Base-by-base conservation (phyloP, 2,888 invertebrate species). In the Eulithis testata region DNA sequence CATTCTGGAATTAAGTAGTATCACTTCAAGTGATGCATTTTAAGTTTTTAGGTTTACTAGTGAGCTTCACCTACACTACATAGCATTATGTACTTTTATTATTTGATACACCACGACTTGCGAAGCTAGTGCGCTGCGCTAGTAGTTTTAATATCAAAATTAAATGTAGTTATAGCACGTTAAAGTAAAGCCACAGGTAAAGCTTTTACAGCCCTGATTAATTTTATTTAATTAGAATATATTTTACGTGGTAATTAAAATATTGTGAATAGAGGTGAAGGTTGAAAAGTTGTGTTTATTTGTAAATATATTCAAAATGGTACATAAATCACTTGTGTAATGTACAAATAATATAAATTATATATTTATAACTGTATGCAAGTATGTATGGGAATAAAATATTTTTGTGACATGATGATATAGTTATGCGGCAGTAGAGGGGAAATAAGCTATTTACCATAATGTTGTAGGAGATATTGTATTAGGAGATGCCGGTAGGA, bases 321-420 rank as follows among this genome's bases (percentile, higher is more conserved):
- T 82, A 51, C 59, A 59, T 59, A 75, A 75, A 89, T 87, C 85
- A 86, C 86, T 87, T 70, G 81, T 86, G 84, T 86, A 87, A 90
- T 91, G 91, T 92, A 91, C 91, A 91, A 91, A 92, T 87, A 76
- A 86, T 86, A 89, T 89, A 90, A 88, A 51, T 51, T 31, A 49
- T 59, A 40, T 51, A 63, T 57, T 53, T 89, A 88, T 88, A 78
- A 85, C 84, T 87, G 79, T 84, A 86, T 86, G 87, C 81, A 86
- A 83, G 81, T 76, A 76, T 87, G 86, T 84, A 87, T 58, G 40
- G 53, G 59, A 86, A 87, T 81, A 82, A 80, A 86, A 87, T 91
- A 90, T 90, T 92, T 88, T 92, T 90, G 90, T 90, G 92, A 91
- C 91, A 90, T 89, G 91, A 27, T 90, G 81, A 79, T 80, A 82